Evolutionary conservation across 2,797 vertebrate genomes (phyloP).

Genomic region (Lindbergichthys nudifrons): DNA sequence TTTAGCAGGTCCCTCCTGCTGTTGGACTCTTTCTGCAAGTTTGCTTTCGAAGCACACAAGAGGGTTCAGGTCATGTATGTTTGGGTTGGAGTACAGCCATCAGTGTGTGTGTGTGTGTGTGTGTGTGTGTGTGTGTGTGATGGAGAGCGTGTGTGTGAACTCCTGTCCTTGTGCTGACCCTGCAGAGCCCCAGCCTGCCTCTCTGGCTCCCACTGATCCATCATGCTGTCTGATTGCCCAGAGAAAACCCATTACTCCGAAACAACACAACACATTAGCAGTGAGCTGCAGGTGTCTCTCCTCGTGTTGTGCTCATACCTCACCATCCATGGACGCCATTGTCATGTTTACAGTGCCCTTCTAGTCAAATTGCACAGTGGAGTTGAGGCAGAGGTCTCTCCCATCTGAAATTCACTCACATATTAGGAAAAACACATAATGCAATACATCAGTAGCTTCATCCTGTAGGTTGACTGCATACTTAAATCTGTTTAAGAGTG

Average conservation of each 20-base stretch:
- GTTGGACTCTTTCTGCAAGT: conserved; percentile 39
- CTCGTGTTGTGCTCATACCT: conserved; percentile 41
- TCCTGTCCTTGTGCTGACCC: conserved; percentile 80
- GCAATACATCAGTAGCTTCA: background rate
- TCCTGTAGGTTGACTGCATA: background rate
- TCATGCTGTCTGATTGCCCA: conserved; percentile 73
- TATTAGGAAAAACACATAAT: conserved; percentile 10
- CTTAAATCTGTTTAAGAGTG: background rate
- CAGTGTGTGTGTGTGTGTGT: conserved; percentile 53
- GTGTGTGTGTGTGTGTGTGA: conserved; percentile 50
- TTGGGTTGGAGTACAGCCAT: conserved; percentile 32
- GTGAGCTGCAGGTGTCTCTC: conserved; percentile 71
- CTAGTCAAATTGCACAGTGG: conserved; percentile 22
- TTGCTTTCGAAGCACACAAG: conserved; percentile 37
- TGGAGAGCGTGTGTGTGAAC: conserved; percentile 71
- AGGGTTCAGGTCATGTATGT: conserved; percentile 46
- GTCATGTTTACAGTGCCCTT: conserved; percentile 45
- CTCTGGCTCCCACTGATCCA: conserved; percentile 73
- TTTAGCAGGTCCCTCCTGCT: conserved; percentile 13
- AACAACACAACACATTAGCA: conserved; percentile 62
- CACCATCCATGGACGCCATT: conserved; percentile 43
- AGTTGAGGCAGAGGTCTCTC: background rate
- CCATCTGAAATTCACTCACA: background rate
- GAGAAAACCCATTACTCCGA: conserved; percentile 74
- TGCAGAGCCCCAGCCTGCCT: conserved; percentile 70